Evolutionary conservation across 2,113 vertebrate species (phyloP), one percentile per base, ranked within the genome.

Genomic region (Gymnocephalus cernua): DNA sequence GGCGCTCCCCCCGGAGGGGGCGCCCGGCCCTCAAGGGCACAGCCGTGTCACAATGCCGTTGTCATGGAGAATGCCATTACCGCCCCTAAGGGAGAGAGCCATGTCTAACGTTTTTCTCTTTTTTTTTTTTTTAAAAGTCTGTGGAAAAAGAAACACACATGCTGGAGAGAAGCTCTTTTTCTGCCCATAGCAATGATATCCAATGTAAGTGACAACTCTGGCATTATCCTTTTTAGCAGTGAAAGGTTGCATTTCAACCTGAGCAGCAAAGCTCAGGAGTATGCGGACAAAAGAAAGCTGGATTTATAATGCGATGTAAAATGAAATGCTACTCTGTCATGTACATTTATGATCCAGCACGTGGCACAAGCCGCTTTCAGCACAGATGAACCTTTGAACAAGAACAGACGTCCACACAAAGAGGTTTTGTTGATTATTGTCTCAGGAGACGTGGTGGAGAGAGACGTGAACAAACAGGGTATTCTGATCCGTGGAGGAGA

Each of bases 21-120:
- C 69, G 79, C 83, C 74, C 66, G 76, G 88, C 88, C 92, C 92
- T 92, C 93, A 93, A 93, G 91, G 91, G 93, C 92, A 92, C 83
- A 64, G 88, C 84, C 82, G 69, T 94, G 93, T 94, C 90, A 91
- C 83, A 68, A 88, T n/a, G 91, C 86, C 77, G 89, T 93, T 93
- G 93, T 92, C 93, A 94, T 93, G 91, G 92, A 92, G 93, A 94
- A 94, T 92, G 92, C 91, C 92, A 94, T 93, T 93, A 94, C 87
- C 70, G 63, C 82, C 91, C 92, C 89, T 87, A 79, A 91, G 93
- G 89, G 85, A 90, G 77, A 89, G 69, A 80, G 79, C 58, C 68
- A 80, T 59, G 77, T 84, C 69, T 41, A 68, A 65, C 53, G 58
- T 19, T 38, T 57, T 57, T 15, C 53, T 57, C 23, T 29, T 32